Evolutionary conservation across 2,888 invertebrate genomes (phyloP), one percentile per base, ranked within the genome.

Genomic region (Horisme vitalbata): DNA sequence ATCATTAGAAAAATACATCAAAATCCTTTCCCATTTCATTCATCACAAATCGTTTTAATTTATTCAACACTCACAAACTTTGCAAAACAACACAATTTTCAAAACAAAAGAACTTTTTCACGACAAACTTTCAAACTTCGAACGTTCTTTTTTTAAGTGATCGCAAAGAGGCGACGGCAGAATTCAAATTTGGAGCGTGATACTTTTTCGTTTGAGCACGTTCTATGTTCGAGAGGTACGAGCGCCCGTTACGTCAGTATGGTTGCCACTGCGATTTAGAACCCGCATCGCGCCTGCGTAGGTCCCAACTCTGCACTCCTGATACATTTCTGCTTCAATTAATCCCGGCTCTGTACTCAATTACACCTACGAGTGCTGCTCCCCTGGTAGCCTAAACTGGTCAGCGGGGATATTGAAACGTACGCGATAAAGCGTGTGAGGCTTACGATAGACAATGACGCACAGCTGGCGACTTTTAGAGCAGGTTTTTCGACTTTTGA

Each of bases 281-380:
- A 53, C 57, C 64, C 66, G 69, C 68, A 79, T 57, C 75, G 88
- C 88, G 88, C 88, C 75, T 86, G 88, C 88, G 88, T 87, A 78
- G 68, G 70, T 76, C 76, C 68, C 63, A 67, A 68, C 67, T 71
- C 78, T 83, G 85, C 82, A 84, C 83, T 82, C 73, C 65, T 83
- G 82, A 84, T 87, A 87, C 81, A 84, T 84, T 87, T 83, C 83
- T 80, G 80, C 82, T 79, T 83, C 83, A 88, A 88, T 87, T 88
- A 88, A 87, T 87, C 76, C 76, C 68, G 61, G 69, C 76, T 78
- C 74, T 73, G 74, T 79, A 79, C 83, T 84, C 79, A 79, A 86
- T 88, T 87, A 84, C 78, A 82, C 71, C 72, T 77, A 73, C 71
- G 60, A 68, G 68, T 70, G 61, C 47, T 64, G 63, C 54, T 68